Evolutionary conservation across 30 jellyfish, hydroid and myxozoan species (phyloP), one percentile per base, ranked within the genome.

Genomic region (Aurelia sp.): DNA sequence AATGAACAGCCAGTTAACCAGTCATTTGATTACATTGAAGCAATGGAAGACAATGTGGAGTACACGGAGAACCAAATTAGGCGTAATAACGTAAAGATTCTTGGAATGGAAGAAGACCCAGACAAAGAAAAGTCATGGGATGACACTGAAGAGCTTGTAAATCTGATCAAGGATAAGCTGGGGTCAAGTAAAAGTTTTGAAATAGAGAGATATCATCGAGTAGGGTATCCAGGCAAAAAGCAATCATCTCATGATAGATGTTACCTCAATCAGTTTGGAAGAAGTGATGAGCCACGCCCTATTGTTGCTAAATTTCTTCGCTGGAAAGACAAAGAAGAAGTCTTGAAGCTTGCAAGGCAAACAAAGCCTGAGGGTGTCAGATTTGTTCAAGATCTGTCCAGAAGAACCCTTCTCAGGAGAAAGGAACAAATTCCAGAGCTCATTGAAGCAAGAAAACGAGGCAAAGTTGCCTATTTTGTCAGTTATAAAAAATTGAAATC

Each of bases 381-480:
- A 27, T 27, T 27, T 27, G 33, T 27, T 27, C 33, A 27, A 27
- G 33, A 27, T 2, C 66, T 35, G 66, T 71, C 66, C 64, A 22
- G 66, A 27, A 71, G 66, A 71, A 35, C 82, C 64, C 66, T 71
- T 35, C 66, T 50, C 64, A 40, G 82, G 66, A 71, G 85, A 74
- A 52, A 74, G 30, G 74, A 44, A 18, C n/a, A 61, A 23, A 21
- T 74, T 50, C 74, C 85, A 8, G 73, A 74, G 27, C 74, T 74
- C 20, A 52, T 74, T 40, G 85, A 48, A 11, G 85, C 74, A 74
- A 21, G 85, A 18, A 22, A 48, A 74, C 10, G 74, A 19, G 85
- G 88, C 16, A 70, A 77, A 77, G 11, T 61, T 57, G 88, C 88
- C 65, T 58, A 55, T 30, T 77, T 77, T 59, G 78, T 77, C 13